These are phyloP conservation scores for Fistularia tabacaria DNA, from an alignment of 2,797 vertebrate genomes.

Conservation along the genomic window DNA sequence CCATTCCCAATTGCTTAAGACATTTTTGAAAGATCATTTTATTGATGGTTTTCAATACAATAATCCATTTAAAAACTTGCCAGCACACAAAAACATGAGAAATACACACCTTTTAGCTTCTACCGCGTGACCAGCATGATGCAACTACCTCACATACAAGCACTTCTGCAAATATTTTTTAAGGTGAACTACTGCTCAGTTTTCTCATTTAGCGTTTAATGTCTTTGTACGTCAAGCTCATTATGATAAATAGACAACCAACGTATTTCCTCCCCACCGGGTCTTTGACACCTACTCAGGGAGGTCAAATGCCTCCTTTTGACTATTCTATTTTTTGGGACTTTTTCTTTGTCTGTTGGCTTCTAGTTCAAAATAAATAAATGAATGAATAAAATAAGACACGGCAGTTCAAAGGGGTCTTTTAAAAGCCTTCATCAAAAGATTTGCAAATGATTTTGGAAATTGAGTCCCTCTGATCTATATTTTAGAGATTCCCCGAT, in stretches of 20 bases:
- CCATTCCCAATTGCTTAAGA: background rate
- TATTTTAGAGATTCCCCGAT: slow-evolving; percentile 54
- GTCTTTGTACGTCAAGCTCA: no score
- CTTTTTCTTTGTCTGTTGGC: slow-evolving; percentile 49
- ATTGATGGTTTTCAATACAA: background rate
- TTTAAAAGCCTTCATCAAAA: slow-evolving; percentile 60
- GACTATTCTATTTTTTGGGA: background rate
- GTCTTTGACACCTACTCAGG: no score
- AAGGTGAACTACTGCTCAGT: background rate
- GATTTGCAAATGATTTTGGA: slow-evolving; percentile 60
- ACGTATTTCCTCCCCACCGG: no score
- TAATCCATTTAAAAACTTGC: no score
- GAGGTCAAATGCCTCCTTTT: no score
- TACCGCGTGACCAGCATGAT: no score
- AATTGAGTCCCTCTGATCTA: slow-evolving; percentile 54
- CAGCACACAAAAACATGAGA: no score
- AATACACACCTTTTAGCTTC: no score
- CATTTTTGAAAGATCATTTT: background rate
- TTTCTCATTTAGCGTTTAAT: background rate
- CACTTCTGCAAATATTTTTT: background rate
- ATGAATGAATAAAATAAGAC: no score
- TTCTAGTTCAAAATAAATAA: slow-evolving; percentile 57
- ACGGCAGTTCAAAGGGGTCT: slow-evolving; percentile 42
- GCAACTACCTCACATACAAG: background rate
- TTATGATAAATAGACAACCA: no score